Conservation (phyloP, 2,113 vertebrate species). For the Numida meleagris region DNA sequence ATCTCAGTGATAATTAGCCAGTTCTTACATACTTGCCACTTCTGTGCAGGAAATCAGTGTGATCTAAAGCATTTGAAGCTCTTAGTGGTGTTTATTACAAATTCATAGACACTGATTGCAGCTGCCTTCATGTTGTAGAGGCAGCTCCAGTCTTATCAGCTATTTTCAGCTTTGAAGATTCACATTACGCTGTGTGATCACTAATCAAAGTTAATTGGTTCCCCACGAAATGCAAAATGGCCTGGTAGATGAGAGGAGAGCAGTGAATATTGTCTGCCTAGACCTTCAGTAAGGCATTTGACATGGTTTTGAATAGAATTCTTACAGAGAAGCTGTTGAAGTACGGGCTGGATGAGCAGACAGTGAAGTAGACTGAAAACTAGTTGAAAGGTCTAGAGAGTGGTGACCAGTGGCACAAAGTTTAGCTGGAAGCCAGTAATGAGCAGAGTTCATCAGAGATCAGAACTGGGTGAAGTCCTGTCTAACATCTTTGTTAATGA, state of each 20-base stretch:
- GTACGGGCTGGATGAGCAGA: neutral
- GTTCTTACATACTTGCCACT: neutral
- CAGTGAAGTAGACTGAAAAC: neutral
- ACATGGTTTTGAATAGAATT: neutral
- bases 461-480: neutral
- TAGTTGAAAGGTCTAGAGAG: neutral
- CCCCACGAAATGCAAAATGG: neutral
- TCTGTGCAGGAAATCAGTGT: neutral
- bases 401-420: neutral
- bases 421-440: neutral
- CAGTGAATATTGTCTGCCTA: neutral
- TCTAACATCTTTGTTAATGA: neutral
- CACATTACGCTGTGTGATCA: neutral
- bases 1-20: neutral
- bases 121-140: neutral
- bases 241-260: neutral
- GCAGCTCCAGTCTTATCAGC: neutral
- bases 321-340: neutral
- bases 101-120: neutral
- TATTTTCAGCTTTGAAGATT: neutral
- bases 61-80: neutral
- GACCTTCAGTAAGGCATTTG: neutral
- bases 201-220: neutral
- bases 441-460: neutral
- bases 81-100: neutral